Conservation (phyloP, 2,113 vertebrate species). For the Prolemur simus region DNA sequence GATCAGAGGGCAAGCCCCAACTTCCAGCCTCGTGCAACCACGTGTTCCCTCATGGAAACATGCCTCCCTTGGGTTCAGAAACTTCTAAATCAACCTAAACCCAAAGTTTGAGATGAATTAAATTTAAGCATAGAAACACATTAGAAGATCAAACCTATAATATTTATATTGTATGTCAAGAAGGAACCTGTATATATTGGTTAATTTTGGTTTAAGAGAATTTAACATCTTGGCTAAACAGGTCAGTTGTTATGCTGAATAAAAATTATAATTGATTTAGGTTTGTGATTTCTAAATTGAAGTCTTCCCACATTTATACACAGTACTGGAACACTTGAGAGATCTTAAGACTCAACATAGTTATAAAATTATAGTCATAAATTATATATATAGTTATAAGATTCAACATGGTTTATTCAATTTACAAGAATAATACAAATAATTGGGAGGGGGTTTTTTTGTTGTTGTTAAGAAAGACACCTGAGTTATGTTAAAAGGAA, state of each 20-base stretch:
- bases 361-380: background rate
- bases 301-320: background rate
- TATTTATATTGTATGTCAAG: background rate
- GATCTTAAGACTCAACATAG: background rate
- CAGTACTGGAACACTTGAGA: background rate
- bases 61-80: background rate
- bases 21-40: background rate
- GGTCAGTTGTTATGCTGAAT: constrained; percentile 14
- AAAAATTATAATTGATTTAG: constrained; percentile 24
- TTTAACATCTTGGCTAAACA: background rate
- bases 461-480: background rate
- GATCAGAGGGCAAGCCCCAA: background rate
- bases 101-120: background rate
- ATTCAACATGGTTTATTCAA: constrained; percentile 6
- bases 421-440: background rate
- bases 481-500: background rate
- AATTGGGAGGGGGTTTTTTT: background rate
- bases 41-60: background rate
- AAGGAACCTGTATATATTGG: background rate
- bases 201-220: background rate
- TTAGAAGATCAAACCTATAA: background rate
- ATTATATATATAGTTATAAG: background rate
- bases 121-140: background rate
- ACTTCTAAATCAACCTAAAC: background rate
- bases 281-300: constrained; percentile 8